Evolutionary conservation across 2,888 invertebrate species (phyloP), one percentile per base, ranked within the genome.

Genomic region (Pilophorus perplexus): DNA sequence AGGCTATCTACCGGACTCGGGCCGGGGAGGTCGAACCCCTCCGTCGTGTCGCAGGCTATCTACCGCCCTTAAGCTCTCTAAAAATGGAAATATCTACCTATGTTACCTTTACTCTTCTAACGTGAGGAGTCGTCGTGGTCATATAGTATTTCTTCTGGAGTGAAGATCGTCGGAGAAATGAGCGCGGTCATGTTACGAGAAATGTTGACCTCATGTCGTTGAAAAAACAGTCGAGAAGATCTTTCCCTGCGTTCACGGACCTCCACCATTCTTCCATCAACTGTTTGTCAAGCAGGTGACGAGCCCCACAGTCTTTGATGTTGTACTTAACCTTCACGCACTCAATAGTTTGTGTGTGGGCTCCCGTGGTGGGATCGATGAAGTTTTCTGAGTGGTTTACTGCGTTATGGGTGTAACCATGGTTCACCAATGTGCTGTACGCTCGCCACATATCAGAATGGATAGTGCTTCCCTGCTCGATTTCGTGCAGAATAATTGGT

Each of bases 321-420:
- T 33, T 33, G 33, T 33, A 33, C 33, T 33, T 33, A 10, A 33
- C 6, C 33, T 33, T 33, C n/a, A n/a, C n/a, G n/a, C n/a, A n/a
- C n/a, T n/a, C n/a, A n/a, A n/a, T n/a, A n/a, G n/a, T n/a, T n/a
- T n/a, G n/a, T n/a, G n/a, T n/a, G n/a, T n/a, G n/a, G n/a, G n/a
- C n/a, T n/a, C n/a, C 33, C 2, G 55, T 37, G 38, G 27, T 55
- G 4, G 60, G 60, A 4, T 59, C 60, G 22, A 6, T n/a, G 60
- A 59, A 59, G 27, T 59, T 40, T 25, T 59, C 22, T 2, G 25
- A 42, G 20, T 59, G 22, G 16, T 59, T 59, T 14, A 59, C 60
- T 3, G 60, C 27, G 16, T 59, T 4, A 20, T 40, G 60, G 16
- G 18, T 44, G 37, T 16, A 55, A 6, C 44, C 44, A 12, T 44